Conservation (phyloP, 2,113 vertebrate species). For the Scomber scombrus region DNA sequence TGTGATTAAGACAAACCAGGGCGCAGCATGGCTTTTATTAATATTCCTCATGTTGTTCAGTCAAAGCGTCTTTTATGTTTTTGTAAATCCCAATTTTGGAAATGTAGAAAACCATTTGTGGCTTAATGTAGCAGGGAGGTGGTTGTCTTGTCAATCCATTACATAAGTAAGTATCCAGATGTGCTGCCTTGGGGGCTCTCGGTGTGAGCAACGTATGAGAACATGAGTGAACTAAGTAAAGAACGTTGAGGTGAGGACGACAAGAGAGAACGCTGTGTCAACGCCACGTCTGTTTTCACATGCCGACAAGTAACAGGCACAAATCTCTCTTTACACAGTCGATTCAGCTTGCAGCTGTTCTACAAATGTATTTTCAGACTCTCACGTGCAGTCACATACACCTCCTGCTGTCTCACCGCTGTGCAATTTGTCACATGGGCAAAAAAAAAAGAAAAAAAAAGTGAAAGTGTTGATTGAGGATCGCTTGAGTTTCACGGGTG, state of each 20-base stretch:
- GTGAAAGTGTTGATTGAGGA: slow-evolving; percentile 67
- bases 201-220: slow-evolving; percentile 4
- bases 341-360: slow-evolving; percentile 45
- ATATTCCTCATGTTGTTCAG: not conserved
- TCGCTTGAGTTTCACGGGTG: slow-evolving; percentile 1
- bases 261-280: slow-evolving; percentile 32
- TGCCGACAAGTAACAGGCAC: slow-evolving; percentile 24
- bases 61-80: not conserved
- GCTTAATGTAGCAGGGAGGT: no score
- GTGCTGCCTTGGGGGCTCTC: not conserved
- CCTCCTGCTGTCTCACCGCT: not conserved
- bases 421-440: slow-evolving; percentile 34
- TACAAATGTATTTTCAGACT: slow-evolving; percentile 25
- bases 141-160: no score
- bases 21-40: not conserved
- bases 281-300: slow-evolving; percentile 64
- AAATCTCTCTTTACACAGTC: slow-evolving; percentile 9
- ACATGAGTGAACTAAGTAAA: slow-evolving; percentile 9
- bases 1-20: not conserved
- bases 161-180: not conserved
- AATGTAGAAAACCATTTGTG: no score
- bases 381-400: slow-evolving; percentile 1
- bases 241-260: slow-evolving; percentile 8
- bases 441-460: not conserved
- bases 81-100: no score